Base-by-base conservation (phyloP, 35 echinoderm and acorn worm genomes). In the Heliocidaris erythrogramma region DNA sequence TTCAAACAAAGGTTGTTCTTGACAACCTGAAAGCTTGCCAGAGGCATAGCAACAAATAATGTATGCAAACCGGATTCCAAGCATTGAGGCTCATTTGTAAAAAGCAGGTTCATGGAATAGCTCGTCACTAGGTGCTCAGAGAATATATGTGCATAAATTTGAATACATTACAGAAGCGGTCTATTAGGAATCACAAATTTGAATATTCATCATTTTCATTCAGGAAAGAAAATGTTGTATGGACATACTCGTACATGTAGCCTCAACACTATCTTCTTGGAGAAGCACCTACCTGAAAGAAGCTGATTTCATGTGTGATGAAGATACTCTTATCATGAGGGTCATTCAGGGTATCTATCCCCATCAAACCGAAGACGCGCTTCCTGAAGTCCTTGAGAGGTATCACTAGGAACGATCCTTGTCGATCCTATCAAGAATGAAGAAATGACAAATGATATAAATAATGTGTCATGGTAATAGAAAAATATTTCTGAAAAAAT, bases 221-320 rank as follows among this genome's bases (percentile, higher is more conserved):
- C 35, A 42, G 35, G 35, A 42, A 42, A 42, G 35, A 42, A 42
- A 42, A 42, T 42, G 35, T 42, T 42, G 35, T 30, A 30, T 30
- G 31, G 31, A n/a, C 48, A 92, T 47, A 35, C 31, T 27, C 48
- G 42, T 47, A 35, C 31, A 9, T 48, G 9, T 35, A 92, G 48
- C 21, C 9, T 85, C 35, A 14, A 87, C 21, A 9, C 21, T 3
- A 42, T 42, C 35, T 42, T 42, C 35, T 42, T 3, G 3, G 35
- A 42, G 35, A 42, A 84, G 69, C 14, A 18, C 93, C 65, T 93
- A 99, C 98, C 97, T 99, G 98, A 90, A 99, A 99, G 95, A 97
- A 99, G 88, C 98, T 97, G 95, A 99, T 99, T 92, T 99, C 98
- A 95, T 99, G 98, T 4, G 98, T 99, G 95, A 99, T 99, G 84